Base-by-base conservation (phyloP, 1,140 invertebrate genomes). In the Onthophagus taurus region DNA sequence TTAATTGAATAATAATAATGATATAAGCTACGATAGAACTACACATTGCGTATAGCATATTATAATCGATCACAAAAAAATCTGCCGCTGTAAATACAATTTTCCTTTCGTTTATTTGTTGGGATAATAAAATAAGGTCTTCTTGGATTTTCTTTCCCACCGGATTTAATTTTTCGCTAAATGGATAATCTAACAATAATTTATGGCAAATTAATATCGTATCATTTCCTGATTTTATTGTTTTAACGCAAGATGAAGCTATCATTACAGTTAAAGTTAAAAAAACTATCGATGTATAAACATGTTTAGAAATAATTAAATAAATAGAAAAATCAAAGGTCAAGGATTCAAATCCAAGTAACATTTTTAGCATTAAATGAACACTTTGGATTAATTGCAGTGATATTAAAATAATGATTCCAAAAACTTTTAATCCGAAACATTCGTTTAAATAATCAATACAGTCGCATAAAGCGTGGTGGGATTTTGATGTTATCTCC, bases 391-490 rank as follows among this genome's bases (percentile, higher is more conserved):
- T 26, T 26, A 26, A 7, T n/a, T 26, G 6, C 23, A 26, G n/a
- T 7, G 6, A 6, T 6, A 26, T 26, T n/a, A 26, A 26, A 26
- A 26, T 26, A n/a, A 26, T n/a, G n/a, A 26, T 26, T 26, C 6
- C 6, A 26, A 26, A 26, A n/a, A 26, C 6, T 26, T 26, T 26
- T 6, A 26, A 6, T 6, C 23, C 23, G 23, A 26, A 6, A 26
- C n/a, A n/a, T 26, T 26, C 23, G 23, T 26, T 26, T 26, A 26
- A 26, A 26, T 26, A n/a, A n/a, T n/a, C n/a, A n/a, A n/a, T n/a
- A n/a, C n/a, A n/a, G n/a, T n/a, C n/a, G n/a, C n/a, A n/a, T n/a
- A n/a, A n/a, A n/a, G n/a, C n/a, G n/a, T n/a, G n/a, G n/a, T n/a
- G n/a, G n/a, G n/a, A n/a, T n/a, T n/a, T n/a, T n/a, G n/a, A n/a